Percentiles rank a stretch among this genome's conserved stretches.
phyloP scores from a whole-genome alignment of 2,797 vertebrate genomes.

The Muscicapa comitata region DNA sequence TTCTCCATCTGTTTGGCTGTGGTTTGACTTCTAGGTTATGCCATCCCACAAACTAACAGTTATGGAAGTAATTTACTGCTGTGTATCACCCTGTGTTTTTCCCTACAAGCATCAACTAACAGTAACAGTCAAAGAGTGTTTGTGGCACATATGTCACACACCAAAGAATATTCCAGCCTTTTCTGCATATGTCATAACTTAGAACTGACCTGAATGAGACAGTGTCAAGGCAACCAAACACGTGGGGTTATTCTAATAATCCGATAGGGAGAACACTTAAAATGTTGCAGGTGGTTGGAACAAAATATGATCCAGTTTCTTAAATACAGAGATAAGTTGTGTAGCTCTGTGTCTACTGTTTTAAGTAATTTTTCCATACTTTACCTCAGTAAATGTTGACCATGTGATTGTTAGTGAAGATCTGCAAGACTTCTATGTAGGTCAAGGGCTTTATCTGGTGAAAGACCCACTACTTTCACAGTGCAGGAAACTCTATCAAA shows the following conservation, averaged over 20 bases:
- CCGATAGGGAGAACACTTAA: not conserved
- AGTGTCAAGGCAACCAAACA: not conserved
- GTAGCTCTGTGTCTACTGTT: not conserved
- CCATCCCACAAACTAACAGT: slow-evolving; percentile 26
- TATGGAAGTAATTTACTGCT: slow-evolving; percentile 30
- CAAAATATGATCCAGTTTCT: not conserved
- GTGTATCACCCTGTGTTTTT: not conserved
- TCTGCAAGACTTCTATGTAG: not conserved
- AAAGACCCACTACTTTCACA: not conserved
- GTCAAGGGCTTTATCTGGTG: not conserved
- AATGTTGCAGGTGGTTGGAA: not conserved
- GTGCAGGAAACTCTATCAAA: not conserved
- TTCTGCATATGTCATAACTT: not conserved
- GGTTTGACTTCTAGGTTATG: slow-evolving; percentile 24
- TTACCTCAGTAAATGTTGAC: not conserved
- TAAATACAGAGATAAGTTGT: not conserved
- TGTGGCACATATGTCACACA: slow-evolving; percentile 6
- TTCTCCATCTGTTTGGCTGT: slow-evolving; percentile 42
- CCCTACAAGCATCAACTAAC: not conserved
- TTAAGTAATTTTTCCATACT: not conserved
- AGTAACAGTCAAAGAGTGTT: not conserved
- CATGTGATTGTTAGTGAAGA: not conserved
- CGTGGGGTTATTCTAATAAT: not conserved
- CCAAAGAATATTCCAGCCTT: not conserved
- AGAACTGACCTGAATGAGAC: not conserved